These are phyloP conservation scores for Sacculina carcini DNA, from an alignment of 2,888 invertebrate species.

Conservation along the genomic window DNA sequence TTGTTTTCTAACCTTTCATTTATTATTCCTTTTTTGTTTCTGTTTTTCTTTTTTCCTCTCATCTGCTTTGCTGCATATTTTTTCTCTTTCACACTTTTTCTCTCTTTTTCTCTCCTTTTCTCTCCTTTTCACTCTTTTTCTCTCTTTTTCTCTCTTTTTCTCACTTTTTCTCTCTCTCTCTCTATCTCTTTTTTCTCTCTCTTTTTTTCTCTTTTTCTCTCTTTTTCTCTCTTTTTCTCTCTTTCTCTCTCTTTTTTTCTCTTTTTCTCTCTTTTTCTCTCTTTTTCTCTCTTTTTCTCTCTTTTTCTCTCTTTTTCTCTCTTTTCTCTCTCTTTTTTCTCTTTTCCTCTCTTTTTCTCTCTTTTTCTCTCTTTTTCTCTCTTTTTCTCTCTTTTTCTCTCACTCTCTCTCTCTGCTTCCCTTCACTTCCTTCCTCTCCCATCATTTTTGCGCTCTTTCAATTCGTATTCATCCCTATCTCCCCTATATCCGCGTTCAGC, in stretches of 20 bases:
- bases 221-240: background rate
- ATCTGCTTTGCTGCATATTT: background rate
- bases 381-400: background rate
- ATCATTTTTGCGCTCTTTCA: no score
- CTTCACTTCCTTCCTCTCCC: constrained; percentile 14
- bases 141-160: background rate
- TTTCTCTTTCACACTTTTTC: background rate
- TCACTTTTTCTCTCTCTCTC: background rate
- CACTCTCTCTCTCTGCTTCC: background rate
- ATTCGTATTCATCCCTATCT: no score
- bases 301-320: background rate
- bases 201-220: background rate
- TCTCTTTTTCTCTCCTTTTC: background rate
- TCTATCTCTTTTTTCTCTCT: background rate
- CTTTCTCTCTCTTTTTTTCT: background rate
- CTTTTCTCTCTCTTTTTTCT: background rate
- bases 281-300: background rate
- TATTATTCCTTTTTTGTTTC: background rate
- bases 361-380: constrained; percentile 10
- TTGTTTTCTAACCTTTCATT: background rate
- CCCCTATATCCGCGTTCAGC: no score
- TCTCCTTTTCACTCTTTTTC: background rate
- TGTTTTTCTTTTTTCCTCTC: background rate
- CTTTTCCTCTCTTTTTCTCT: background rate
- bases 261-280: background rate